A percentile compares a stretch with the other conserved stretches of the same genome.
Conservation (phyloP, 2,888 invertebrate species). For the Calliphora vomitoria region DNA sequence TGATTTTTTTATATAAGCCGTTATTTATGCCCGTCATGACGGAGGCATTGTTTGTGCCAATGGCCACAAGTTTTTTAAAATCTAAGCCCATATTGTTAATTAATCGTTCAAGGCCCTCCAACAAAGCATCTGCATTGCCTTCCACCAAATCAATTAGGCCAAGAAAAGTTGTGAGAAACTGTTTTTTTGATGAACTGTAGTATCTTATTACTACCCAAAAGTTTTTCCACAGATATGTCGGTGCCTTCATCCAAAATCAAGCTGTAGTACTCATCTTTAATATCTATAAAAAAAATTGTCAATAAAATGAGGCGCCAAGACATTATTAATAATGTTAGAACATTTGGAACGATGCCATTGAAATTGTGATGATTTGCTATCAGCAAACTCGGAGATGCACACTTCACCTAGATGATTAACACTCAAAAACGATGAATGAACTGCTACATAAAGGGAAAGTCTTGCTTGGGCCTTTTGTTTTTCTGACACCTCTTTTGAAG, state of each 20-base stretch:
- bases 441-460: conserved; percentile 3
- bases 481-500: too few relatives aligned
- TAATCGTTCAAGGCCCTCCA: conserved; percentile 15
- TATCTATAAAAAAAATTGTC: not conserved
- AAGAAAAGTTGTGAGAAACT: conserved; percentile 34
- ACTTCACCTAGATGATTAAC: conserved; percentile 20
- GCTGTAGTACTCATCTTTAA: conserved; percentile 2
- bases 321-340: conserved; percentile 32
- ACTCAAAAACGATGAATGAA: conserved; percentile 9
- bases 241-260: conserved; percentile 31
- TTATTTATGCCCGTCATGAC: conserved; percentile 15
- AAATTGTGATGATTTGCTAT: not conserved
- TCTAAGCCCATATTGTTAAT: conserved; percentile 15
- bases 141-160: conserved; percentile 24
- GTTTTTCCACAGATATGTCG: conserved; percentile 33
- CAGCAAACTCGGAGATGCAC: not conserved
- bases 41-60: conserved; percentile 20
- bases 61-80: conserved; percentile 23
- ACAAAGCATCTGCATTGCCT: not conserved
- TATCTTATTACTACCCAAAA: conserved; percentile 30
- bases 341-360: conserved; percentile 31
- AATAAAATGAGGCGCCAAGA: conserved; percentile 19
- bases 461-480: too few relatives aligned
- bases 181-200: conserved; percentile 6
- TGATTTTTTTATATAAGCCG: not conserved